Percentiles rank a stretch among this genome's conserved stretches.
Evolutionary conservation across 2,888 invertebrate genomes (phyloP).

Genomic region (Conistra vaccinii): DNA sequence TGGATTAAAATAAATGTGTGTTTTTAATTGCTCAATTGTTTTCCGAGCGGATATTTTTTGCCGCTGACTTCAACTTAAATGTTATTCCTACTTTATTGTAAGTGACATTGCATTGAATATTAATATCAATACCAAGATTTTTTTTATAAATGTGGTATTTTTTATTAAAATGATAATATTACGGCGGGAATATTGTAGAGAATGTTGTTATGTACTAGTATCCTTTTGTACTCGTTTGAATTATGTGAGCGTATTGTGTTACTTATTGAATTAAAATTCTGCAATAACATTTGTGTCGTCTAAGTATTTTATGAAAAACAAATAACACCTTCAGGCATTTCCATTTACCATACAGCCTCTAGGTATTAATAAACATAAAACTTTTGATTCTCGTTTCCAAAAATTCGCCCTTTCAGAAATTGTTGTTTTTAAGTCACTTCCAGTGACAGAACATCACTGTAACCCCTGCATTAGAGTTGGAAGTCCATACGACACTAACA

Average conservation of each 20-base stretch:
- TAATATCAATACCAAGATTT: conserved; percentile 45
- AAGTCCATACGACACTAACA: conserved; percentile 71
- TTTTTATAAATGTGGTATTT: conserved; percentile 20
- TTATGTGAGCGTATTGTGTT: conserved; percentile 6
- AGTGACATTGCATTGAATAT: conserved; percentile 58
- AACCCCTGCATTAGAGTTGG: conserved; percentile 63
- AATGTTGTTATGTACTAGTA: neutral
- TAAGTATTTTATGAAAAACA: neutral
- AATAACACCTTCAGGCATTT: neutral
- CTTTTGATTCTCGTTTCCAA: neutral
- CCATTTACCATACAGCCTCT: neutral
- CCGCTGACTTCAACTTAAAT: conserved; percentile 25
- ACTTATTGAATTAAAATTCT: conserved; percentile 10
- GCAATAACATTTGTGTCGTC: too few relatives aligned
- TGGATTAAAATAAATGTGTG: conserved; percentile 65
- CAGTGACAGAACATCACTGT: conserved; percentile 52
- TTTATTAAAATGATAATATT: conserved; percentile 34
- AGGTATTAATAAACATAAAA: neutral
- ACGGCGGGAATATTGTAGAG: conserved; percentile 3
- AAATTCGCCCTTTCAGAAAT: neutral
- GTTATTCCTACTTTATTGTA: conserved; percentile 47
- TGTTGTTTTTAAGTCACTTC: conserved; percentile 52
- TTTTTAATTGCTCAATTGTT: conserved; percentile 70
- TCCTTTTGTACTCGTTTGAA: conserved; percentile 9
- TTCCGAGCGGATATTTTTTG: conserved; percentile 58